Evolutionary conservation across 2,113 vertebrate genomes (phyloP).

Genomic region (Cinclus mexicanus): DNA sequence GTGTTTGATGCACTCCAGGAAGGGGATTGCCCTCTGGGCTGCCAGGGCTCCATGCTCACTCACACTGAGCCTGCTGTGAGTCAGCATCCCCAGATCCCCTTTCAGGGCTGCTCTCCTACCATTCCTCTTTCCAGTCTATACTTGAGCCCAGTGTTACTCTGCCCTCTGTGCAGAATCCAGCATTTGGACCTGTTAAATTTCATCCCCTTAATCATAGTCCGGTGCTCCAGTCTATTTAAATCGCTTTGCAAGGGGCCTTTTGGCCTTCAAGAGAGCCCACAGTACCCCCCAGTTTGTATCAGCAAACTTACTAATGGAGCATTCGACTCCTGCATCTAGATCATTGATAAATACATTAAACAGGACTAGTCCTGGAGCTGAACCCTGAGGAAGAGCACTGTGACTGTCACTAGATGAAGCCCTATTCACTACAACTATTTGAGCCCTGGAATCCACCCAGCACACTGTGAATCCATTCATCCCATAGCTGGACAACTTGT

Average conservation of each 20-base stretch:
- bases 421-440: not conserved
- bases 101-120: not conserved
- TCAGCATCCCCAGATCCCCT: not conserved
- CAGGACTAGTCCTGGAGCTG: not conserved
- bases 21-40: not conserved
- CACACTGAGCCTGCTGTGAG: not conserved
- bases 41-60: not conserved
- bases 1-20: not conserved
- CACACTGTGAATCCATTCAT: not conserved
- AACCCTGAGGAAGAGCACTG: not conserved
- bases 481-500: not conserved
- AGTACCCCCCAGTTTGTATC: not conserved
- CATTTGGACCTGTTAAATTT: not conserved
- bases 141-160: not conserved
- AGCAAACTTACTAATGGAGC: not conserved
- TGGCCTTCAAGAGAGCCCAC: not conserved
- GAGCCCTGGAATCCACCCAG: not conserved
- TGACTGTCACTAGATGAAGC: not conserved
- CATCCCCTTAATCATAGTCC: not conserved
- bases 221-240: not conserved
- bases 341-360: not conserved
- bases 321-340: not conserved
- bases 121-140: not conserved
- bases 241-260: not conserved
- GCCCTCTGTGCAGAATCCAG: not conserved